Conservation (phyloP, 2,888 invertebrate species). For the Agrochola circellaris region DNA sequence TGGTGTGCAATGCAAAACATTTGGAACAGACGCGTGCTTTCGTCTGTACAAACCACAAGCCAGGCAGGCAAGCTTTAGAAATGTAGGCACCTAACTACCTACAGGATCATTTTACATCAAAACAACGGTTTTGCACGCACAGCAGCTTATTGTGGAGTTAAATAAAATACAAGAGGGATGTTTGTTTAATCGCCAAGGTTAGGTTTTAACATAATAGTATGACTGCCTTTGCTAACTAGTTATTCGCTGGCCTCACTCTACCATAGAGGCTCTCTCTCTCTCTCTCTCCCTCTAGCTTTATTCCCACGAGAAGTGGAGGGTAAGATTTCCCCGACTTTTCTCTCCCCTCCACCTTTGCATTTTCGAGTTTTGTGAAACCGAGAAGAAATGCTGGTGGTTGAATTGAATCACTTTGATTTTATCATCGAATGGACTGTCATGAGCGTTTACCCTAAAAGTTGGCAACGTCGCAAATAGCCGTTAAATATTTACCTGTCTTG, state of each 20-base stretch:
- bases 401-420: neutral
- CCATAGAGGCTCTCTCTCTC: neutral
- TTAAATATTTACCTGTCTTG: no score
- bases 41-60: slow-evolving; percentile 44
- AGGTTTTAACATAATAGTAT: slow-evolving; percentile 8
- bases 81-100: slow-evolving; percentile 17
- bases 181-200: slow-evolving; percentile 48
- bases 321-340: neutral
- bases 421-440: neutral
- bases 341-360: neutral
- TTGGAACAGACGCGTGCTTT: slow-evolving; percentile 58
- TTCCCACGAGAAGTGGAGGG: neutral
- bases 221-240: neutral
- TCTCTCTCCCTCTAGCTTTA: neutral
- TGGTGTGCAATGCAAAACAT: slow-evolving; percentile 59
- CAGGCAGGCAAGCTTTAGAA: slow-evolving; percentile 32
- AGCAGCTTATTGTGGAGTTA: slow-evolving; percentile 17
- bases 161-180: slow-evolving; percentile 19
- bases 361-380: neutral
- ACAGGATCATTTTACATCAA: slow-evolving; percentile 57
- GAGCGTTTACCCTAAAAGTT: no score
- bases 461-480: no score
- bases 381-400: neutral
- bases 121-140: slow-evolving; percentile 20
- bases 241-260: neutral